Evolutionary conservation across 2,797 vertebrate genomes (phyloP), one percentile per base, ranked within the genome.

Genomic region (Kryptolebias ocellatus): DNA sequence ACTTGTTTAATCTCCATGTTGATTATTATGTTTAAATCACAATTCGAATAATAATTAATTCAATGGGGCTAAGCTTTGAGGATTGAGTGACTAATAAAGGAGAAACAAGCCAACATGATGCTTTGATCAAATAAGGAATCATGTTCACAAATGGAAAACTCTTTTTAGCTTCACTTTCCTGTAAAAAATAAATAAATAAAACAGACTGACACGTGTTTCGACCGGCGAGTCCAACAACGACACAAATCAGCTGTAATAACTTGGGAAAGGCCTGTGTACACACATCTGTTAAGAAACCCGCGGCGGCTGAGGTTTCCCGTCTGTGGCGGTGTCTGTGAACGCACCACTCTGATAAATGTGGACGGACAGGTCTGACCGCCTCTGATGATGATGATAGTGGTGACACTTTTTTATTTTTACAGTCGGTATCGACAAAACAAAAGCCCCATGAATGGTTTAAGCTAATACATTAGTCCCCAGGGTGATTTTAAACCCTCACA

Each of bases 281-380:
- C 64, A 72, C 82, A 76, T 66, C 20, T 83, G 76, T 10, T 4
- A 51, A 62, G 1, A 3, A 0, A 53, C 1, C 0, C 37, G 45
- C 24, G 0, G 39, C 8, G 20, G 64, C 3, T 10, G 28, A 1
- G 4, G 20, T 0, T 61, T 45, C 20, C 12, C 24, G 12, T 60
- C 31, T 10, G 45, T 0, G 0, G 44, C 12, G 46, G 10, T 14
- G n/a, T 7, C 12, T 28, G 24, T 16, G 63, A 9, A 12, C 37
- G 14, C 37, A 50, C 24, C 7, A 44, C 17, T 1, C 4, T 16
- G 50, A 50, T 75, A 10, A 29, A 85, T 76, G 81, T 39, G 61
- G 86, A 47, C 82, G 31, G 75, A 90, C 92, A 83, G 89, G 91
- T 91, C 84, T 0, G 63, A 72, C 87, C 0, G 54, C 87, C 70